Percentiles rank a stretch among this genome's conserved stretches.
Evolutionary conservation across 2,888 invertebrate species (phyloP).

Genomic region (Nomada hirtipes): DNA sequence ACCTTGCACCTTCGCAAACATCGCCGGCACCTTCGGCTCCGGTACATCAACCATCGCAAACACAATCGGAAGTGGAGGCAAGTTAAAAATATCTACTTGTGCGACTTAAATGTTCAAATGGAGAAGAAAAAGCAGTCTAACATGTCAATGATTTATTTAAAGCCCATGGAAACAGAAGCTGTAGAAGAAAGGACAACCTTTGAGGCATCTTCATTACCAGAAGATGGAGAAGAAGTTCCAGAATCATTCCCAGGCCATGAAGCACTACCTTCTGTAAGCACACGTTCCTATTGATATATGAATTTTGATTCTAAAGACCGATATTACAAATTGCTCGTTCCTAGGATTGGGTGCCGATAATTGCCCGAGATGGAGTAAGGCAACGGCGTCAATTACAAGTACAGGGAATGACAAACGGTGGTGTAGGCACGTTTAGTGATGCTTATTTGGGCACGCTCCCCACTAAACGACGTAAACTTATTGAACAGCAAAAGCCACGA

Average conservation of each 20-base stretch:
- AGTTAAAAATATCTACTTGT: constrained; percentile 2
- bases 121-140: background rate
- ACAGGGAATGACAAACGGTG: constrained; percentile 71
- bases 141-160: constrained; percentile 8
- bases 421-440: constrained; percentile 90
- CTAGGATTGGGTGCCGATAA: constrained; percentile 94
- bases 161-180: constrained; percentile 86
- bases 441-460: constrained; percentile 96
- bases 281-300: no score
- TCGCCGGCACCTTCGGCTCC: constrained; percentile 55
- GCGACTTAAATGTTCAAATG: background rate
- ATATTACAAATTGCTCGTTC: constrained; percentile 34
- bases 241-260: constrained; percentile 80
- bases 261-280: constrained; percentile 77
- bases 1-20: constrained; percentile 52
- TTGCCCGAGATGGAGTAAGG: constrained; percentile 91
- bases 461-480: constrained; percentile 93
- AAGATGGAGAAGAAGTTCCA: constrained; percentile 77
- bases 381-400: constrained; percentile 87
- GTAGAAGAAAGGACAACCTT: constrained; percentile 73
- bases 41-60: constrained; percentile 51
- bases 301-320: background rate
- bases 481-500: constrained; percentile 85
- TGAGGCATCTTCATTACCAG: constrained; percentile 66
- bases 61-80: constrained; percentile 75